These are phyloP conservation scores for Drosophila mimica DNA, from an alignment of 2,888 invertebrate species.

Conservation along the genomic window DNA sequence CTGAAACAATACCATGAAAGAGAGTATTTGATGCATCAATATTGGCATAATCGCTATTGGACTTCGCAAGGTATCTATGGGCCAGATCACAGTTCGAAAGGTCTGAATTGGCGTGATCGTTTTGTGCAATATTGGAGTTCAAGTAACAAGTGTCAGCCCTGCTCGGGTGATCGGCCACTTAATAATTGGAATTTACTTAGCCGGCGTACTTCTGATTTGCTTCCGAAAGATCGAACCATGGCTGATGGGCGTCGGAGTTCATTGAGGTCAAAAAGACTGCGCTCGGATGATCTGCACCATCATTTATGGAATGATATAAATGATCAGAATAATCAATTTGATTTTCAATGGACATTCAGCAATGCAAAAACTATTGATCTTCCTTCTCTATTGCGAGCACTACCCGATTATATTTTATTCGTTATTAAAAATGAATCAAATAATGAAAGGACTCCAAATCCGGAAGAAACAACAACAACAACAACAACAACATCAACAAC, in stretches of 20 bases:
- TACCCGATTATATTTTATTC: neutral
- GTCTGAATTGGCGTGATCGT: neutral
- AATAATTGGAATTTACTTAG: neutral
- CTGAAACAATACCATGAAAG: rapidly evolving
- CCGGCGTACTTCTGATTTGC: neutral
- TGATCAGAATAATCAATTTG: neutral
- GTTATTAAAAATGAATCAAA: neutral
- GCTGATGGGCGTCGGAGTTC: neutral
- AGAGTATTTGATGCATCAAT: neutral
- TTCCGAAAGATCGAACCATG: neutral
- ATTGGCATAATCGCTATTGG: rapidly evolving
- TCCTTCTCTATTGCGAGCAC: neutral
- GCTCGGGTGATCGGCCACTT: neutral
- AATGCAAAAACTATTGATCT: neutral
- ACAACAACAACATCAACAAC: neutral
- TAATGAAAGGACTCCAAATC: neutral
- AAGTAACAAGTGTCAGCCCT: neutral
- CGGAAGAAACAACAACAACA: neutral
- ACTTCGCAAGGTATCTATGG: too few relatives aligned
- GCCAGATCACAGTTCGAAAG: neutral
- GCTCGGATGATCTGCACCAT: neutral
- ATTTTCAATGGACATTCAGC: constrained; percentile 1
- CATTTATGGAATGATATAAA: neutral
- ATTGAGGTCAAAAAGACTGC: neutral
- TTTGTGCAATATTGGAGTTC: neutral